Base-by-base conservation (phyloP, 2,888 invertebrate species). In the Cerastis rubricosa region DNA sequence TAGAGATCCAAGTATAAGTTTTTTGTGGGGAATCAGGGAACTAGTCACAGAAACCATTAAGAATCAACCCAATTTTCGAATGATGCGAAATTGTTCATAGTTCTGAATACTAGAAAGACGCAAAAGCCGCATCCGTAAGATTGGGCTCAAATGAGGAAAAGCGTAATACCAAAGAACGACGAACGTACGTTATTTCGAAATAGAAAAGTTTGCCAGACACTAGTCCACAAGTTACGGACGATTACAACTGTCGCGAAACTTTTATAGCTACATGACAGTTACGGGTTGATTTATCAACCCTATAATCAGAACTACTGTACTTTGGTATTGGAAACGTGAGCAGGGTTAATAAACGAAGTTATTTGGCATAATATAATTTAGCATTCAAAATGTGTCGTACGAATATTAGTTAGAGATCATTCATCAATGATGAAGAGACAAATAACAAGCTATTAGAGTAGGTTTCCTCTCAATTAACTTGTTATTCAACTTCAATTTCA, bases 251-350 rank as follows among this genome's bases (percentile, higher is more conserved):
- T 35, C 74, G 54, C 25, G 25, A 70, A 74, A 79, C 68, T 85
- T 83, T 87, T 83, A 83, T 68, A 68, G 73, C 78, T 68, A 74
- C 80, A 85, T 43, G 76, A 66, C 78, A 76, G 71, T 82, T 87
- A 83, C 73, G 51, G 76, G 45, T 73, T 78, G 83, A 86, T 85
- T 72, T 87, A 86, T 86, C 71, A 74, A 80, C n/a, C 25, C 66
- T 68, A 77, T 85, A 69, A 81, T 80, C 76, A 71, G 14, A 83
- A 77, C n/a, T 75, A 69, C 43, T n/a, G 66, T 71, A 66, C 51
- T 77, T 68, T 71, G 81, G 66, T 54, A 40, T 64, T 74, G 49
- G 45, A 54, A 64, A 71, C 81, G 67, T 83, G 73, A 73, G 40
- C 11, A 4, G 63, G 35, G 14, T 64, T 57, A 19, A 71, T 71